Evolutionary conservation across 2,797 vertebrate species (phyloP).

Genomic region (Ispidina picta): DNA sequence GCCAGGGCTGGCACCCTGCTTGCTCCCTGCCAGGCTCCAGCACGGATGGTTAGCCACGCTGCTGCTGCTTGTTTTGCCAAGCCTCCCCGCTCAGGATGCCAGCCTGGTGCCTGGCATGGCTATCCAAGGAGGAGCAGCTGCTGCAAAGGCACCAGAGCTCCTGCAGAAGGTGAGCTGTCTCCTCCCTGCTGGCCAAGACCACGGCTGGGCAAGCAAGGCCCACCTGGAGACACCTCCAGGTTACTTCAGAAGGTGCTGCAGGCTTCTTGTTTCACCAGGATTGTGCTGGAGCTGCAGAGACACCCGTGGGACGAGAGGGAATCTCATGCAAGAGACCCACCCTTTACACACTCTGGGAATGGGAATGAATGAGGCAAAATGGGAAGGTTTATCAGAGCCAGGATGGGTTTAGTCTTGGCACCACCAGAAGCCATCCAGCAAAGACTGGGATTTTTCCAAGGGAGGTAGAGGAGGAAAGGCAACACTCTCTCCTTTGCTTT

Average conservation of each 20-base stretch:
- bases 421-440: not conserved
- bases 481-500: not conserved
- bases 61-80: not conserved
- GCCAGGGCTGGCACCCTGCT: not conserved
- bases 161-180: not conserved
- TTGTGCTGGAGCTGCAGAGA: not conserved
- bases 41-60: not conserved
- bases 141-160: not conserved
- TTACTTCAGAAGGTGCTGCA: not conserved
- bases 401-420: not conserved
- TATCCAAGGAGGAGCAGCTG: not conserved
- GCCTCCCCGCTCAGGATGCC: not conserved
- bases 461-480: not conserved
- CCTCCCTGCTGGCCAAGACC: not conserved
- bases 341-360: not conserved
- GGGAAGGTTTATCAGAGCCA: not conserved
- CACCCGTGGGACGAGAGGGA: not conserved
- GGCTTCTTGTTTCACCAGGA: not conserved
- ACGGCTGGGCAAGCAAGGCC: not conserved
- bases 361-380: not conserved
- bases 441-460: not conserved
- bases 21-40: not conserved
- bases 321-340: not conserved
- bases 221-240: not conserved
- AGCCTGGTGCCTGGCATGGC: not conserved